Conservation (phyloP, 2,888 invertebrate species). For the Dusona sp. region DNA sequence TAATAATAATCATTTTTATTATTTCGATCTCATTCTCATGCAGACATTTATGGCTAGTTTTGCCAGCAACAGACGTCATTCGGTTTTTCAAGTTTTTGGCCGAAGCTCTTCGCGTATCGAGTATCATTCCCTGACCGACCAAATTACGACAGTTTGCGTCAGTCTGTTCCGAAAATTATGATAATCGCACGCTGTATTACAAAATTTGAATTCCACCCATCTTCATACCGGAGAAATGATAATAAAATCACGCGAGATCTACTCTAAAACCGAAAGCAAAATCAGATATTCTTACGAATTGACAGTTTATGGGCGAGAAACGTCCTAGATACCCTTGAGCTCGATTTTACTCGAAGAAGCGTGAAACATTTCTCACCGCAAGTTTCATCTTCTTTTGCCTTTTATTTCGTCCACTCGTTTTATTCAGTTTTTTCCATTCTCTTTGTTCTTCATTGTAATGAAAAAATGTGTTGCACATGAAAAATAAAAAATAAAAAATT, state of each 20-base stretch:
- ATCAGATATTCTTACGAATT: conserved; percentile 70
- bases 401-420: conserved; percentile 1
- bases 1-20: neutral
- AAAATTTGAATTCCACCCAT: conserved; percentile 27
- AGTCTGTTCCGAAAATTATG: conserved; percentile 1
- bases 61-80: neutral
- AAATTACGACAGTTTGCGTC: neutral
- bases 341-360: conserved; percentile 41
- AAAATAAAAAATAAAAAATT: neutral
- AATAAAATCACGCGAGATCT: conserved; percentile 10
- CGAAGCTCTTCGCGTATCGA: neutral
- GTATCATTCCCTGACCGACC: neutral
- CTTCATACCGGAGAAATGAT: neutral
- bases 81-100: neutral
- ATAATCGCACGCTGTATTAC: neutral
- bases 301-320: conserved; percentile 73
- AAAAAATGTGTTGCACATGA: neutral
- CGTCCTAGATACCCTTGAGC: conserved; percentile 71
- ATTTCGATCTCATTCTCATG: conserved; percentile 16
- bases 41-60: conserved; percentile 1
- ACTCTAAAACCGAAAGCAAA: conserved; percentile 25
- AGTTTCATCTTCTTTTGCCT: conserved; percentile 52
- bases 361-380: conserved; percentile 16
- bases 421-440: conserved; percentile 13
- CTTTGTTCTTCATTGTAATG: neutral